phyloP scores from a whole-genome alignment of 2,113 vertebrate genomes.

The cattle (Bos taurus) region ARS-UCD2.0 NC_037330.1:107881501-107882000 shows the following conservation, averaged over 20 bases:
- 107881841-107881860: neutral
- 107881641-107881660: accelerated
- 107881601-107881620: neutral
- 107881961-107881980: neutral
- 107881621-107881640: accelerated
- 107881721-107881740: neutral
- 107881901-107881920: neutral
- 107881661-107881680: neutral
- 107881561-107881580: neutral
- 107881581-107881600: neutral
- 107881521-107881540: accelerated
- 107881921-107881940: neutral
- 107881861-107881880: neutral
- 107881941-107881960: neutral
- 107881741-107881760: neutral
- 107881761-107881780: neutral
- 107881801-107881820: neutral
- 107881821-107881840: neutral
- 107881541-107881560: accelerated
- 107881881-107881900: neutral
- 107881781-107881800: neutral
- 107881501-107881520: neutral
- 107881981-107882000: neutral
- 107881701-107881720: neutral
- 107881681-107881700: neutral